phyloP scores from a whole-genome alignment of 2,797 vertebrate genomes.

The Poecilia gillii region DNA sequence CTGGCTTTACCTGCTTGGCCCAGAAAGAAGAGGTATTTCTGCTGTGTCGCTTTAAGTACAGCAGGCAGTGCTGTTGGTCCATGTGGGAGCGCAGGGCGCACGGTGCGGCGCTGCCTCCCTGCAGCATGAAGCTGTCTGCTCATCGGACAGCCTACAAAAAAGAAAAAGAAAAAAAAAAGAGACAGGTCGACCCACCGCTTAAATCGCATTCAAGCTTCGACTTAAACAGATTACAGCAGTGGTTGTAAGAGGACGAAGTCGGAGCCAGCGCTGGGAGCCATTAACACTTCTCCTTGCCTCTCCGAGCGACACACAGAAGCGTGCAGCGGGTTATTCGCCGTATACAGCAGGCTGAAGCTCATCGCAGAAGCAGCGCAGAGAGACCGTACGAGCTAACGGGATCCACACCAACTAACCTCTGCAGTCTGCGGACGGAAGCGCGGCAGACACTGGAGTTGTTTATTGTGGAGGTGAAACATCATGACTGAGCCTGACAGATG shows the following conservation, averaged over 20 bases:
- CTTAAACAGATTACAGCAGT: slow-evolving; percentile 36
- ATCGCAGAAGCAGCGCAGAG: slow-evolving; percentile 17
- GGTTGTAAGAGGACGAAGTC: slow-evolving; percentile 2
- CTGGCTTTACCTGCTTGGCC: slow-evolving; percentile 13
- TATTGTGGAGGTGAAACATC: slow-evolving; percentile 32
- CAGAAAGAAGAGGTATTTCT: slow-evolving; percentile 25
- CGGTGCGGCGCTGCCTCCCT: slow-evolving; percentile 66
- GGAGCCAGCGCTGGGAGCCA: slow-evolving; percentile 15
- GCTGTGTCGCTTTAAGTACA: slow-evolving; percentile 76
- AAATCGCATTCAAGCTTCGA: slow-evolving; percentile 37
- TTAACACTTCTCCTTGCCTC: slow-evolving; percentile 16
- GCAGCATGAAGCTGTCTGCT: slow-evolving; percentile 58
- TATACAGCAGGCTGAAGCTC: slow-evolving; percentile 6
- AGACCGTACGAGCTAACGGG: slow-evolving; percentile 24
- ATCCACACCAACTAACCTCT: slow-evolving; percentile 36
- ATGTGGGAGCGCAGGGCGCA: slow-evolving; percentile 58
- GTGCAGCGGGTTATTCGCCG: slow-evolving; percentile 46
- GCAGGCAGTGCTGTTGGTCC: slow-evolving; percentile 80
- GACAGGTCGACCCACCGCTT: slow-evolving; percentile 38
- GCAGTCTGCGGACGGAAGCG: slow-evolving; percentile 2
- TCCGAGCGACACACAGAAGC: slow-evolving; percentile 30
- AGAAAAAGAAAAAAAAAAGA: background rate
- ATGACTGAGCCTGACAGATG: slow-evolving; percentile 31
- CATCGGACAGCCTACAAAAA: slow-evolving; percentile 44
- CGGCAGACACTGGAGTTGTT: slow-evolving; percentile 18